Base-by-base conservation (phyloP, 2,797 vertebrate species). In the Champsocephalus gunnari region DNA sequence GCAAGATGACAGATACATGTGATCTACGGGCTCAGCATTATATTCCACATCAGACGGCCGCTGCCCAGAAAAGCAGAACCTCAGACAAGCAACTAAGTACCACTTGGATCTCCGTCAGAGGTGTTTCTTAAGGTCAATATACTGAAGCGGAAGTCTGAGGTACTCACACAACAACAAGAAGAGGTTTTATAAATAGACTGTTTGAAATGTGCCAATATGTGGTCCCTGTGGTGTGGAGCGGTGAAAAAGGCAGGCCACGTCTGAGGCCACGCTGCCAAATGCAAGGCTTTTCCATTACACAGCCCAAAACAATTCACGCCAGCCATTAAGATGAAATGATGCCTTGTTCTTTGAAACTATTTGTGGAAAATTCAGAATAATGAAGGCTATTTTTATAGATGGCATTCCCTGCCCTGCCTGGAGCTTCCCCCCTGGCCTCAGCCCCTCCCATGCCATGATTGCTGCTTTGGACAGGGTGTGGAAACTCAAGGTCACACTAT, bases 401-500 rank as follows among this genome's bases (percentile, higher is more conserved):
- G 91, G 90, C 91, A 93, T 94, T 93, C 92, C 92, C 90, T 91
- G 75, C 87, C 90, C 87, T 79, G 89, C 88, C 89, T 82, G 67
- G 72, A 88, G 89, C 86, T 66, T 56, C 75, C 71, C 59, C 71
- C 65, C 60, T 41, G 49, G 63, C 80, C 66, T 49, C 73, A 49
- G 50, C 81, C 71, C 75, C 69, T 49, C 61, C 75, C 51, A 79
- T 65, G 74, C 82, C 59, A 70, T 78, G 82, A 83, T 77, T 86
- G 59, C 85, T 69, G 85, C 81, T 90, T 77, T 82, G 80, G 92
- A 92, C 87, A 93, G 96, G 95, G 96, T 96, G 94, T 97, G 96
- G 96, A 97, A 96, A 95, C 92, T 92, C 94, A 96, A 96, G 95
- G 91, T 90, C 92, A 95, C 95, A 93, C 94, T 95, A 95, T 94